Evolutionary conservation across 2,888 invertebrate species (phyloP).

Genomic region (Pollenia amentaria): DNA sequence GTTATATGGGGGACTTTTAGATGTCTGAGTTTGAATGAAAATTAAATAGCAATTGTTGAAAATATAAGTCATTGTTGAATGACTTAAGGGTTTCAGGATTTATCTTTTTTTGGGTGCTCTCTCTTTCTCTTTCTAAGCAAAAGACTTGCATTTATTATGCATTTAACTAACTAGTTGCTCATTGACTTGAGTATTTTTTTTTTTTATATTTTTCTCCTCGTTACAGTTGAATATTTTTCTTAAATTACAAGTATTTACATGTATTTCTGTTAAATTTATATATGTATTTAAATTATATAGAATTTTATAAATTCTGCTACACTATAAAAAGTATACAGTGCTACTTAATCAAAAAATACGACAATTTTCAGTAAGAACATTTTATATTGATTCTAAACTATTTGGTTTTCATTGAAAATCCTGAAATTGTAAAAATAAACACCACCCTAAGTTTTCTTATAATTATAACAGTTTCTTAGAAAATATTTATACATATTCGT

Average conservation of each 20-base stretch:
- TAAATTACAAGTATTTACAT: slow-evolving; percentile 42
- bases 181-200: slow-evolving; percentile 50
- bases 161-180: slow-evolving; percentile 45
- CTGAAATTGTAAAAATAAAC: too few relatives aligned
- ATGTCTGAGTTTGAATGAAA: slow-evolving; percentile 21
- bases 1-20: neutral
- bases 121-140: slow-evolving; percentile 1
- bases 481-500: too few relatives aligned
- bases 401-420: too few relatives aligned
- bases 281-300: neutral
- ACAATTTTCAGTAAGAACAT: too few relatives aligned
- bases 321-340: neutral
- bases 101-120: neutral
- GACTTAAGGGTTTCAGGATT: slow-evolving; percentile 15
- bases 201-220: slow-evolving; percentile 15
- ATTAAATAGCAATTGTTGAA: slow-evolving; percentile 57
- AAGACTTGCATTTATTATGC: slow-evolving; percentile 50
- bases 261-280: neutral
- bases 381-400: too few relatives aligned
- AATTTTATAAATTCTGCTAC: neutral
- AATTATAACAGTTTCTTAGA: too few relatives aligned
- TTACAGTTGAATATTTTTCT: slow-evolving; percentile 42
- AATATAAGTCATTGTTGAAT: slow-evolving; percentile 57
- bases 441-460: too few relatives aligned
- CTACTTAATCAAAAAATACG: neutral